Percentiles rank a stretch among this genome's conserved stretches.
Evolutionary conservation across 2,113 vertebrate genomes (phyloP).

Genomic region (Grammomys dolichurus): DNA sequence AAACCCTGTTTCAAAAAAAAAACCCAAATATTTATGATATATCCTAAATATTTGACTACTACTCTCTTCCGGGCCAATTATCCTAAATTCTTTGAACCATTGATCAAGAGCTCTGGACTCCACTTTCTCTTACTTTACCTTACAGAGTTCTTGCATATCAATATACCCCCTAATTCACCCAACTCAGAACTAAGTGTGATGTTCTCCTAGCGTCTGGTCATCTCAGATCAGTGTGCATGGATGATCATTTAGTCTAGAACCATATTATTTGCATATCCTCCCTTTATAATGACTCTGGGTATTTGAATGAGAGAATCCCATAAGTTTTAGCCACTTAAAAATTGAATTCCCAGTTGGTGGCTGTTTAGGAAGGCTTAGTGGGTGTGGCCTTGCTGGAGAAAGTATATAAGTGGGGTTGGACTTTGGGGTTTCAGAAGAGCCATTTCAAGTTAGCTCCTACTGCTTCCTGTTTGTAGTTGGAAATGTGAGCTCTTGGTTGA

Average conservation of each 20-base stretch:
- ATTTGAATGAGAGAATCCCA: not conserved
- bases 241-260: not conserved
- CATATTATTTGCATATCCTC: not conserved
- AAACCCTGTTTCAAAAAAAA: not conserved
- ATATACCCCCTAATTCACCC: not conserved
- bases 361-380: not conserved
- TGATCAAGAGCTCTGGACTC: not conserved
- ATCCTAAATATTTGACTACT: not conserved
- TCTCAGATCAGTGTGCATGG: not conserved
- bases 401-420: not conserved
- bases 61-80: not conserved
- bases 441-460: not conserved
- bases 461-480: not conserved
- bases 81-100: not conserved
- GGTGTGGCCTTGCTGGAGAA: not conserved
- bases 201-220: not conserved
- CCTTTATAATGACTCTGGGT: not conserved
- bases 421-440: not conserved
- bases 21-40: not conserved
- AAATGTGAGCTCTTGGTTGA: not conserved
- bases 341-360: no score
- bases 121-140: not conserved
- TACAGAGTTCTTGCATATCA: not conserved
- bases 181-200: not conserved
- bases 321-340: not conserved